Evolutionary conservation across 2,113 vertebrate species (phyloP).

Genomic region (Pangasianodon gigas): DNA sequence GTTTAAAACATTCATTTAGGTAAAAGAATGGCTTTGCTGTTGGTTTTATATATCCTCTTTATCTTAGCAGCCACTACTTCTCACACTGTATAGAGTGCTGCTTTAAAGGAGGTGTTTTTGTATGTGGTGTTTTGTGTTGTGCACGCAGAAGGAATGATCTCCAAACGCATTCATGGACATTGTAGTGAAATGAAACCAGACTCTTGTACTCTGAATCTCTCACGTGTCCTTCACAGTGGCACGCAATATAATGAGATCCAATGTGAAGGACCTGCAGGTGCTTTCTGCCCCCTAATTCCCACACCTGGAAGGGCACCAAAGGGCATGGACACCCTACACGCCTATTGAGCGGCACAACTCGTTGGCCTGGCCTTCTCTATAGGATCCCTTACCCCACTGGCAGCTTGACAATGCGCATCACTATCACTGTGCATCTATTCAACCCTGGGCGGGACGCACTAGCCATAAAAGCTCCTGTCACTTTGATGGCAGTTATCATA

Average conservation of each 20-base stretch:
- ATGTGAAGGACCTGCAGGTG: constrained; percentile 69
- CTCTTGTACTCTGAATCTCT: constrained; percentile 59
- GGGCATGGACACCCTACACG: constrained; percentile 73
- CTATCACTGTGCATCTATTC: constrained; percentile 74
- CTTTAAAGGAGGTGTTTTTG: constrained; percentile 52
- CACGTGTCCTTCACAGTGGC: constrained; percentile 60
- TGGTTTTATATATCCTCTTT: constrained; percentile 42
- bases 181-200: constrained; percentile 56
- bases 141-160: constrained; percentile 47
- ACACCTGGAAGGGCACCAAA: constrained; percentile 71
- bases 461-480: constrained; percentile 73
- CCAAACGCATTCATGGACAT: constrained; percentile 48
- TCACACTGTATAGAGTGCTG: constrained; percentile 47
- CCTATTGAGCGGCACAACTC: constrained; percentile 70
- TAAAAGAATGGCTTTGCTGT: neutral
- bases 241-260: constrained; percentile 65
- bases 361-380: constrained; percentile 70
- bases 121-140: constrained; percentile 50
- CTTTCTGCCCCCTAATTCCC: constrained; percentile 66
- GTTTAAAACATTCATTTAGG: constrained; percentile 1
- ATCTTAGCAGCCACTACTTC: constrained; percentile 45
- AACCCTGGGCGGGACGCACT: constrained; percentile 69
- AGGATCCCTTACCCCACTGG: constrained; percentile 62
- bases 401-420: constrained; percentile 68
- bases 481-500: constrained; percentile 70